Percentiles rank a stretch among this genome's conserved stretches.
phyloP scores from a whole-genome alignment of 2,113 vertebrate genomes.

The Microtus pennsylvanicus region DNA sequence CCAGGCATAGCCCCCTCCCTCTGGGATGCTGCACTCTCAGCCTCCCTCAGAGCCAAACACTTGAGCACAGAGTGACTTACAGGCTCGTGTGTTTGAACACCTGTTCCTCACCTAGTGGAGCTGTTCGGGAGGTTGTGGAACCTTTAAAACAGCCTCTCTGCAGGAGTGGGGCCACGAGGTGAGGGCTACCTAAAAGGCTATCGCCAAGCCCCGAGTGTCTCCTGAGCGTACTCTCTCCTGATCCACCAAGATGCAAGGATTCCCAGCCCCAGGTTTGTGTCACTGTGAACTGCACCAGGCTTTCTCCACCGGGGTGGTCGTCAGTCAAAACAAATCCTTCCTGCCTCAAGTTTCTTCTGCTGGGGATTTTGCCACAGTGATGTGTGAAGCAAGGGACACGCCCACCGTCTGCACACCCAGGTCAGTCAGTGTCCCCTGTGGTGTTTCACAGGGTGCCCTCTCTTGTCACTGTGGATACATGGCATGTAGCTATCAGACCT shows the following conservation, averaged over 20 bases:
- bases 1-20: background rate
- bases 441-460: background rate
- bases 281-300: background rate
- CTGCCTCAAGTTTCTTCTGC: background rate
- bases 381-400: background rate
- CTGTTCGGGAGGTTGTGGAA: background rate
- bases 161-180: too few species aligned
- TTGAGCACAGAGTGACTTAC: background rate
- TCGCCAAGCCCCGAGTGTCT: background rate
- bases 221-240: background rate
- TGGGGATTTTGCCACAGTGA: background rate
- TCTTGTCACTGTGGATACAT: background rate
- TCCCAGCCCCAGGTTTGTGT: background rate
- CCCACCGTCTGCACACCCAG: accelerated
- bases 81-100: background rate
- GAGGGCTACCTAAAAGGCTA: background rate
- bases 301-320: background rate
- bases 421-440: background rate
- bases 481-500: background rate
- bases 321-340: background rate
- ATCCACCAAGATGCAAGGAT: background rate
- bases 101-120: background rate
- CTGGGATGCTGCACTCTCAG: too few species aligned
- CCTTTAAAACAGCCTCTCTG: background rate
- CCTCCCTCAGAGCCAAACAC: background rate